A percentile compares a stretch with the other conserved stretches of the same genome.
These are phyloP conservation scores for Chloroclysta siterata DNA, from an alignment of 2,888 invertebrate species.

Conservation along the genomic window DNA sequence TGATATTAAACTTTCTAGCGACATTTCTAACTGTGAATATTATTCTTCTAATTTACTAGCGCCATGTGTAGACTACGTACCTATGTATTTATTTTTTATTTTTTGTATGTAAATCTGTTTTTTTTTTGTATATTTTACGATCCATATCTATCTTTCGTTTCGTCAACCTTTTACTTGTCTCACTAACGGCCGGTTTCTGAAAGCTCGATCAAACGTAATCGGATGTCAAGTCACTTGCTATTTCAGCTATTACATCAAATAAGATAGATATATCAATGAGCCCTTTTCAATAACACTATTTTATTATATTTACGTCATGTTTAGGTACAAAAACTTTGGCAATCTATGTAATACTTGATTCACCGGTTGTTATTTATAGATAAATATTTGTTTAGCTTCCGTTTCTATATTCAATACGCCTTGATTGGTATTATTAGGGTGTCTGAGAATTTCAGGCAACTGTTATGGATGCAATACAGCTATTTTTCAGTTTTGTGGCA, in stretches of 20 bases:
- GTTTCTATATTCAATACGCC: constrained; percentile 53
- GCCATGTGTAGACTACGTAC: constrained; percentile 1
- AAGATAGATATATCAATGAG: too few relatives aligned
- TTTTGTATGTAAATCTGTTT: constrained; percentile 1
- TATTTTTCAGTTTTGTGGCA: constrained; percentile 61
- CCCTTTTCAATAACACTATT: too few relatives aligned
- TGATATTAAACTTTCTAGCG: constrained; percentile 56
- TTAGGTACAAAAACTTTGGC: constrained; percentile 57
- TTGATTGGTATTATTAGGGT: constrained; percentile 55
- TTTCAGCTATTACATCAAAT: too few relatives aligned
- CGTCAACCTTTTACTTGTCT: constrained; percentile 3
- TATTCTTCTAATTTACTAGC: constrained; percentile 26
- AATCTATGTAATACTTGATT: constrained; percentile 50
- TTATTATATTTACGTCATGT: constrained; percentile 54
- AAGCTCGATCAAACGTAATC: too few relatives aligned
- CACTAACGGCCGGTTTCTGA: too few relatives aligned
- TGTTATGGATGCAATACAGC: constrained; percentile 42
- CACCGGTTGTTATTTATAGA: constrained; percentile 63
- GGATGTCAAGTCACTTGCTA: too few relatives aligned
- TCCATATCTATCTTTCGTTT: constrained; percentile 3
- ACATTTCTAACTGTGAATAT: constrained; percentile 46
- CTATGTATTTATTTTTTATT: constrained; percentile 11
- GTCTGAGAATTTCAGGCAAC: constrained; percentile 53
- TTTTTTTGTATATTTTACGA: background rate
- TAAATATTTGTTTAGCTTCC: constrained; percentile 63